phyloP scores from a whole-genome alignment of 1,140 invertebrate genomes.

The Heterodera schachtii region DNA sequence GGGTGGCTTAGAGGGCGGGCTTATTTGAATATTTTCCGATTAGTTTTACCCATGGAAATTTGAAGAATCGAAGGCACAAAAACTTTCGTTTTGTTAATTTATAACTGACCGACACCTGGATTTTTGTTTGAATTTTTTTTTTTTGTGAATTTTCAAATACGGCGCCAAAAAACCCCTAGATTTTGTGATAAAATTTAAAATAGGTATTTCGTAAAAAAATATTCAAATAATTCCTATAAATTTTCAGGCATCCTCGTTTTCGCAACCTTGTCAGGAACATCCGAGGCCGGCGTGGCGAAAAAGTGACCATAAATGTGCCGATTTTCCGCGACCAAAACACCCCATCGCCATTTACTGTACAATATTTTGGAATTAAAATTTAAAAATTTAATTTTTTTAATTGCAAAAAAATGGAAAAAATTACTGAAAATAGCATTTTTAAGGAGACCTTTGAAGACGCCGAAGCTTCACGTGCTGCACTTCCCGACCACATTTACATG shows the following conservation, averaged over 20 bases:
- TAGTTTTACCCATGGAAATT: too few species aligned
- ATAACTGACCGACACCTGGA: too few species aligned
- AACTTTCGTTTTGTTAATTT: too few species aligned
- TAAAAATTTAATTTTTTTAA: too few species aligned
- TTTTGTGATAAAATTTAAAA: too few species aligned
- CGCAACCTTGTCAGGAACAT: constrained; percentile 92
- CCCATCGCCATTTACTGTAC: constrained; percentile 70
- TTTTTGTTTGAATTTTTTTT: too few species aligned
- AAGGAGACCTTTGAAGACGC: constrained; percentile 74
- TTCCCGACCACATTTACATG: constrained; percentile 84
- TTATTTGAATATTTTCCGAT: too few species aligned
- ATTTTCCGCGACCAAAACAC: constrained; percentile 87
- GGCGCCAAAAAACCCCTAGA: too few species aligned
- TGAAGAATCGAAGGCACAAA: constrained; percentile 69
- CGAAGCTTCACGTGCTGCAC: constrained; percentile 54
- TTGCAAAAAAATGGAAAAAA: constrained; percentile 5
- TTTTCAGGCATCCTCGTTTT: constrained; percentile 33
- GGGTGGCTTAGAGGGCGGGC: too few species aligned
- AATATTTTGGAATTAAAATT: too few species aligned
- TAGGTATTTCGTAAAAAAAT: too few species aligned
- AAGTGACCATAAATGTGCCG: constrained; percentile 90
- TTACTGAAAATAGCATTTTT: constrained; percentile 62
- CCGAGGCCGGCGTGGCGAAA: constrained; percentile 82
- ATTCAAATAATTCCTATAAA: not conserved
- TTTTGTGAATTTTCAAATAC: too few species aligned